Base-by-base conservation (phyloP, 2,113 vertebrate species). In the Porphyrio hochstetteri region DNA sequence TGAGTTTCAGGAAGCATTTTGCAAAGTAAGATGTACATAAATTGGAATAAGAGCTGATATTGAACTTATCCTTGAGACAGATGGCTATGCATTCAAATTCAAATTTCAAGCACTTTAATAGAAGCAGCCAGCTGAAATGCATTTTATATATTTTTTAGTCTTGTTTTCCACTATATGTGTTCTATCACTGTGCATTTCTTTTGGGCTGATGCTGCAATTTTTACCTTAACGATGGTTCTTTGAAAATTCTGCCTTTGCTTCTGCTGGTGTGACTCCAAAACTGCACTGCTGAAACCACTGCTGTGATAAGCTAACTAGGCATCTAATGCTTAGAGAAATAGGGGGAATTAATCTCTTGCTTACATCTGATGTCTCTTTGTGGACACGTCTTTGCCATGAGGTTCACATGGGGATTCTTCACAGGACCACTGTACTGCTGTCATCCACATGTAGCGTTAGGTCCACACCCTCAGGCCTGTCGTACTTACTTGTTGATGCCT, bases 21-120 rank as follows among this genome's bases (percentile, higher is more conserved):
- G 65, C 67, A 79, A 85, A 91, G 65, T 69, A 92, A 86, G 92
- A 88, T 69, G 8, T 72, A 86, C 88, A 75, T 65, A 87, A 90
- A 70, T 76, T 85, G 36, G 74, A 89, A 46, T 80, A 91, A 85
- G 55, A 53, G 21, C n/a, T 82, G 79, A 59, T 82, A 69, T 64
- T 2, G 5, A 84, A 80, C 18, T 90, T 72, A n/a, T 31, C 70
- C 63, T 76, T 53, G 44, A 94, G 63, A 63, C 91, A 94, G 91
- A 71, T 82, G 87, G 44, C 46, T 69, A 29, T 29, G 27, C 44
- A 91, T 89, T 96, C 87, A 94, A 72, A 95, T 96, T 95, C 85
- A 92, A 92, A 96, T 93, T 93, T 89, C 50, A 89, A 88, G 16
- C 27, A 65, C 53, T 89, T 89, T 81, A 70, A 88, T 70, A 69